Percentiles rank a stretch among this genome's conserved stretches.
phyloP scores from a whole-genome alignment of 2,888 invertebrate species.

The Trissolcus brochymenae region DNA sequence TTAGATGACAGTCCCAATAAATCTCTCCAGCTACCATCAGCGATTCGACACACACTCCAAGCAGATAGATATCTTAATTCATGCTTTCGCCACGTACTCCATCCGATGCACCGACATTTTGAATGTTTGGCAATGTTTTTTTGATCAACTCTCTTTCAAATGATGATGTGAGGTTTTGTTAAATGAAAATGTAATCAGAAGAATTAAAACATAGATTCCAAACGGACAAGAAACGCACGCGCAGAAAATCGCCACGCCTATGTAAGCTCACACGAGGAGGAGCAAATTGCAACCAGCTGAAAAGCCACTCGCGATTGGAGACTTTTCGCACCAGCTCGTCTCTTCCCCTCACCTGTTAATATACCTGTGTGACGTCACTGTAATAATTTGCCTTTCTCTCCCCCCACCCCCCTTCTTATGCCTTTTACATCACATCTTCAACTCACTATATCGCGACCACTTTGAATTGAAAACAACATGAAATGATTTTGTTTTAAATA shows the following conservation, averaged over 20 bases:
- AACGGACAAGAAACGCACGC: slow-evolving; percentile 68
- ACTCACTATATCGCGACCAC: slow-evolving; percentile 6
- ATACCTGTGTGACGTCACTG: slow-evolving; percentile 71
- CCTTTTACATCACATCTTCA: slow-evolving; percentile 14
- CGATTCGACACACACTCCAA: slow-evolving; percentile 24
- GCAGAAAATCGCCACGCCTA: slow-evolving; percentile 72
- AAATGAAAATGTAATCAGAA: slow-evolving; percentile 39
- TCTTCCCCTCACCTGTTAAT: slow-evolving; percentile 64
- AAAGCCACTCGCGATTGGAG: slow-evolving; percentile 71
- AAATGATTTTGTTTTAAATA: too few species aligned
- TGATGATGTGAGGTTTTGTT: slow-evolving; percentile 15
- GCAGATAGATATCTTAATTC: slow-evolving; percentile 19
- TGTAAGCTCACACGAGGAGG: slow-evolving; percentile 71
- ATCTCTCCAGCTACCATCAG: slow-evolving; percentile 19
- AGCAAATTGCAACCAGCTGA: slow-evolving; percentile 67
- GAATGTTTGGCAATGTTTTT: slow-evolving; percentile 21
- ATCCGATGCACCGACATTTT: slow-evolving; percentile 6
- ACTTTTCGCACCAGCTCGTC: slow-evolving; percentile 69
- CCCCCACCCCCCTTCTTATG: slow-evolving; percentile 36
- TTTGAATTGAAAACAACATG: too few species aligned
- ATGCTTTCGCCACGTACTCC: slow-evolving; percentile 15
- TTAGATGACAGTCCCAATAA: slow-evolving; percentile 10
- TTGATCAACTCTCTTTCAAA: slow-evolving; percentile 30
- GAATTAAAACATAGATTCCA: slow-evolving; percentile 26
- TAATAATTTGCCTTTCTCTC: slow-evolving; percentile 60